Conservation (phyloP, 2,113 vertebrate genomes). For the Gorilla gorilla region DNA sequence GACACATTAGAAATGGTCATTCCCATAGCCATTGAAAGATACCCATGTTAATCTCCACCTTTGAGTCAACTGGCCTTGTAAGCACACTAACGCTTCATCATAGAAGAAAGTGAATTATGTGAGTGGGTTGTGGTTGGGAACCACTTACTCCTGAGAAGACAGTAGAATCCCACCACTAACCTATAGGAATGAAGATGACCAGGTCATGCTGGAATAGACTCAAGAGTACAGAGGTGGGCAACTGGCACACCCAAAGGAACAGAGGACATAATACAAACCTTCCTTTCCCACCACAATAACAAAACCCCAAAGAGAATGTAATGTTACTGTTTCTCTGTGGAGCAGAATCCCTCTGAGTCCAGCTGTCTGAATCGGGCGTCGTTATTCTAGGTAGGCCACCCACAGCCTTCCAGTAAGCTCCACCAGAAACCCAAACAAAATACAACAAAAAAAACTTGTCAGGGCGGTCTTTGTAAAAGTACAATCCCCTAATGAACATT, state of each 20-base stretch:
- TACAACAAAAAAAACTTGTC: not conserved
- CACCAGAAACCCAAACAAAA: not conserved
- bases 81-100: not conserved
- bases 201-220: not conserved
- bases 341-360: not conserved
- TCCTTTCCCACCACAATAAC: not conserved
- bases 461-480: not conserved
- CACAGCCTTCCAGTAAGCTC: not conserved
- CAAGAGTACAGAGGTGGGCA: accelerated
- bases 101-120: not conserved
- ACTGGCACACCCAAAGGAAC: no score
- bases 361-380: not conserved
- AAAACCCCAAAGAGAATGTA: not conserved
- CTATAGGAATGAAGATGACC: accelerated
- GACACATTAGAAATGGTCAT: not conserved
- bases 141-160: not conserved
- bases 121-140: not conserved
- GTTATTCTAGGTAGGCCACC: not conserved
- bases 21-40: not conserved
- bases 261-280: accelerated
- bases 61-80: not conserved
- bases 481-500: no score
- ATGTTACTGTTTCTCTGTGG: not conserved
- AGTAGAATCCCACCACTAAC: not conserved
- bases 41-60: not conserved